These are phyloP conservation scores for Geococcyx californianus DNA, from an alignment of 2,113 vertebrate species.

Conservation along the genomic window DNA sequence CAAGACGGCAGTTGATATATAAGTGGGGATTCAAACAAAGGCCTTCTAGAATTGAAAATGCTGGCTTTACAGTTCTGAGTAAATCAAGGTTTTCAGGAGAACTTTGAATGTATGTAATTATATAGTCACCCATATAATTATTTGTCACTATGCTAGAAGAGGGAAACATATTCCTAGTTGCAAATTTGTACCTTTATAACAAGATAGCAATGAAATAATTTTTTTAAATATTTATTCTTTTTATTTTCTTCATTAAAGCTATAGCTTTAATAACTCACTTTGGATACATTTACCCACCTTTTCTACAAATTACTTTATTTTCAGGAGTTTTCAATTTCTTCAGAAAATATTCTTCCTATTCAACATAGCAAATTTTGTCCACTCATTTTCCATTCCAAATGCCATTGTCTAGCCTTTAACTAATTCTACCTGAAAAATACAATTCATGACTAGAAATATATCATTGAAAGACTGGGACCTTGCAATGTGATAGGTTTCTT, in stretches of 20 bases:
- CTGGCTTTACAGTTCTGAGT: not conserved
- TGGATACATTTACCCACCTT: not conserved
- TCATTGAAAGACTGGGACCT: not conserved
- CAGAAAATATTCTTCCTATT: not conserved
- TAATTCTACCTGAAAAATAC: not conserved
- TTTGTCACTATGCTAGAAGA: not conserved
- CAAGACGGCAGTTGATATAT: not conserved
- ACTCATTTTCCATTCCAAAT: not conserved
- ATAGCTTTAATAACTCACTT: not conserved
- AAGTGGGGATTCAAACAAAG: slow-evolving; percentile 8
- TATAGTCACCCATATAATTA: not conserved
- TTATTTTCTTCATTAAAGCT: not conserved
- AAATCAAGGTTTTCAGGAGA: not conserved
- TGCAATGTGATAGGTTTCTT: not conserved
- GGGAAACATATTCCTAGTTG: not conserved
- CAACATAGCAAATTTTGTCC: not conserved
- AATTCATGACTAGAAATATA: not conserved
- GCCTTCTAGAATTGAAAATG: not conserved
- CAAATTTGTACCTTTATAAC: not conserved
- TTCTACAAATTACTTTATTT: not conserved
- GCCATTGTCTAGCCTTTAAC: not conserved
- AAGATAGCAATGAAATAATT: no score
- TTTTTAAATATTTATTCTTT: no score
- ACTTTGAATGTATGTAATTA: not conserved
- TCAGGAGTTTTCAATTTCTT: not conserved